Evolutionary conservation across 2,888 invertebrate species (phyloP), one percentile per base, ranked within the genome.

Genomic region (Drepana falcataria): DNA sequence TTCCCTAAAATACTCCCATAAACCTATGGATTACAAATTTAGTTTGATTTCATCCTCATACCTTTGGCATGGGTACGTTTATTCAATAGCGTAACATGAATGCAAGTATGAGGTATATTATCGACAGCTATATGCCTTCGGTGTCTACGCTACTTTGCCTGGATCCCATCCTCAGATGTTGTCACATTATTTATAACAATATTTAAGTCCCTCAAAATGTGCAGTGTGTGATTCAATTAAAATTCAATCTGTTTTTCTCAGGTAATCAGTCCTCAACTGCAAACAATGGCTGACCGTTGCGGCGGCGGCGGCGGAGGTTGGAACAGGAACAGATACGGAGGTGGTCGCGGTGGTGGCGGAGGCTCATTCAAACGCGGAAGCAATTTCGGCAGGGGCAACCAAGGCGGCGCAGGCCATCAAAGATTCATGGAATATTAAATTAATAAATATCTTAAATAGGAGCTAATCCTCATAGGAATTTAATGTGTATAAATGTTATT

Each of bases 231-330:
- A 4, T 37, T 5, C 5, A 4, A 37, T 37, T 37, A 5, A 4
- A 21, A 21, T 21, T 21, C 21, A 37, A 5, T 54, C 51, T 48
- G 60, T 62, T 60, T 55, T 64, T 75, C 71, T 75, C 92, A 93
- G 95, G 94, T 94, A 63, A 93, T 98, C 56, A 96, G 96, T 79
- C 97, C 97, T 52, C 96, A 97, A 79, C 92, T 98, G 49, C 93
- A 94, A 71, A 95, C 96, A 69, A 93, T 97, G 92, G 95, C 95
- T 4, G 93, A 93, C 65, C 93, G 94, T 48, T 93, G 93, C 59
- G 93, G 92, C 53, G 94, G 94, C 48, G 93, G 93, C 35, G 92
- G 93, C 55, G 92, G 93, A 37, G 91, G 93, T 65, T 91, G 92
- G 91, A 92, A 92, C 66, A 87, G 92, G 54, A 91, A 81, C 68